Conservation (phyloP, 2,888 invertebrate species). For the Drosophila stalkeri region DNA sequence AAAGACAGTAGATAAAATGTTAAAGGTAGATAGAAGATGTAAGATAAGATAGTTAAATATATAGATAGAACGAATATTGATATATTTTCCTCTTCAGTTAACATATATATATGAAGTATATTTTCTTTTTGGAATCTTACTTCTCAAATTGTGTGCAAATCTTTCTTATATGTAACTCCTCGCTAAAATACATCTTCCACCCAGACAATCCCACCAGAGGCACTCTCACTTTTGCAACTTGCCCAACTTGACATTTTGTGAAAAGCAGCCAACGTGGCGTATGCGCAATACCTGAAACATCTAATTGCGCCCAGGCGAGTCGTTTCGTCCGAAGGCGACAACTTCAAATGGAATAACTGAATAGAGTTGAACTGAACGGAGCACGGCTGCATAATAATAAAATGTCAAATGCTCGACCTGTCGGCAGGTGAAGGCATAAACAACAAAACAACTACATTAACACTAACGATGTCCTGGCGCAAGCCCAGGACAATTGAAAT, state of each 20-base stretch:
- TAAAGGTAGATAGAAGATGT: not conserved
- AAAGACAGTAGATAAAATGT: not conserved
- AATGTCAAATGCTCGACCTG: conserved; percentile 44
- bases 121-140: not conserved
- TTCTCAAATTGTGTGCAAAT: not conserved
- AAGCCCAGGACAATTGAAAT: conserved; percentile 19
- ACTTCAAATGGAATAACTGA: conserved; percentile 65
- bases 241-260: not conserved
- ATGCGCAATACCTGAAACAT: conserved; percentile 36
- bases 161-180: not conserved
- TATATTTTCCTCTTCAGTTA: not conserved
- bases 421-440: conserved; percentile 18
- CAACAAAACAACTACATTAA: conserved; percentile 32
- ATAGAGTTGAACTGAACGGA: conserved; percentile 41
- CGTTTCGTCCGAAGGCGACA: conserved; percentile 40
- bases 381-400: conserved; percentile 32
- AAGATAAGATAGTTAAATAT: not conserved
- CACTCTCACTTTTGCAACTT: not conserved
- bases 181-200: not conserved
- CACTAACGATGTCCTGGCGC: conserved; percentile 28
- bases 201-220: not conserved
- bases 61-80: not conserved
- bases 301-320: conserved; percentile 69
- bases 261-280: conserved; percentile 30
- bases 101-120: not conserved